Conservation (phyloP, 1,140 invertebrate genomes). For the Sminthurides bifidus region DNA sequence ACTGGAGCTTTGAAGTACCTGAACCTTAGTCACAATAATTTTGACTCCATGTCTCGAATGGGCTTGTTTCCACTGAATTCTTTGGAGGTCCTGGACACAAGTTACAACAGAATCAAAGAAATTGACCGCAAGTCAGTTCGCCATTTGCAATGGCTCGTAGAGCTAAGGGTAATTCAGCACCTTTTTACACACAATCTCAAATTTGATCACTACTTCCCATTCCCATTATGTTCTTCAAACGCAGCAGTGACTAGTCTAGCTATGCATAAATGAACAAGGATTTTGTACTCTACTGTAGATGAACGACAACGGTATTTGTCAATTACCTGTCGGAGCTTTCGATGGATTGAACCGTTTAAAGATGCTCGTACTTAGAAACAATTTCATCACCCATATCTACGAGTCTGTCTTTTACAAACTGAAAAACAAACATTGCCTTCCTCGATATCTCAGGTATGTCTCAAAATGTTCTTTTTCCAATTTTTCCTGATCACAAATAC, state of each 20-base stretch:
- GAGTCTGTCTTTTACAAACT: constrained; percentile 62
- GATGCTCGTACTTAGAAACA: constrained; percentile 63
- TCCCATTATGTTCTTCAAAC: too few species aligned
- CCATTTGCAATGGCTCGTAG: constrained; percentile 67
- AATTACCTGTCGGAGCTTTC: constrained; percentile 53
- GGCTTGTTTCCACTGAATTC: constrained; percentile 57
- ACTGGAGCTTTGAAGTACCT: constrained; percentile 63
- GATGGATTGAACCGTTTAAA: constrained; percentile 66
- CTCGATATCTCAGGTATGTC: constrained; percentile 68
- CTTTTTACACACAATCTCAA: too few species aligned
- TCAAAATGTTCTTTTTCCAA: background rate
- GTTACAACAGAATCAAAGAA: constrained; percentile 55
- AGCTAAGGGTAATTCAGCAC: constrained; percentile 51
- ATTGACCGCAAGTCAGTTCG: constrained; percentile 51
- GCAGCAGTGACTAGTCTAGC: too few species aligned
- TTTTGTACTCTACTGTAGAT: constrained; percentile 41
- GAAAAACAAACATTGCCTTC: constrained; percentile 62
- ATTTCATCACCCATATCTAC: constrained; percentile 58
- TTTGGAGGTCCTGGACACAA: constrained; percentile 67
- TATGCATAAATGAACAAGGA: too few species aligned
- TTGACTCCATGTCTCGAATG: constrained; percentile 54
- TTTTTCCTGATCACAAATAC: background rate
- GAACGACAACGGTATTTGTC: constrained; percentile 40
- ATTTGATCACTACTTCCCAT: too few species aligned
- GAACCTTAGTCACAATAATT: constrained; percentile 54